Percentiles rank a stretch among this genome's conserved stretches.
phyloP scores from a whole-genome alignment of 1,140 invertebrate species.

The Hetaerina americana region DNA sequence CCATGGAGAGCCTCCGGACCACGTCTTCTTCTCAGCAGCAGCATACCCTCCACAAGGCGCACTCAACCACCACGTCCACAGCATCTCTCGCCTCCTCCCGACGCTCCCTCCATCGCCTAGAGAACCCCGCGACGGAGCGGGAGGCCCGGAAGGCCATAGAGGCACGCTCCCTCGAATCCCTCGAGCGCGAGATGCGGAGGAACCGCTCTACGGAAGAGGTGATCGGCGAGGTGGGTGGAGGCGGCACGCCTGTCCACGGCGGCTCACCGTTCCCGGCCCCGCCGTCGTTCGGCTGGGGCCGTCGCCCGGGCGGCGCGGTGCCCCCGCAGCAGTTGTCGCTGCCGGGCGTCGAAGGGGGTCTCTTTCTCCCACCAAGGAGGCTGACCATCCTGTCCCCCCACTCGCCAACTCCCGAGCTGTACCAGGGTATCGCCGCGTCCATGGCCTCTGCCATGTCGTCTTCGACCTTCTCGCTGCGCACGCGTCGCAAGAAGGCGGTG shows the following conservation, averaged over 20 bases:
- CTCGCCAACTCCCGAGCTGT: slow-evolving; percentile 38
- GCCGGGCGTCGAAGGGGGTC: slow-evolving; percentile 20
- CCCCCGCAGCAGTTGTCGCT: slow-evolving; percentile 52
- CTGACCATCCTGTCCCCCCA: slow-evolving; percentile 62
- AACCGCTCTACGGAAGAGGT: neutral
- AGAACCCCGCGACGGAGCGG: slow-evolving; percentile 42
- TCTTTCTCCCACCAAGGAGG: slow-evolving; percentile 18
- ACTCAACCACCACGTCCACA: slow-evolving; percentile 13
- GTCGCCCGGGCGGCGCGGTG: slow-evolving; percentile 28
- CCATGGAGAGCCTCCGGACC: slow-evolving; percentile 47
- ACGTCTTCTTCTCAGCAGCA: slow-evolving; percentile 29
- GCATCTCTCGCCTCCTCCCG: slow-evolving; percentile 25
- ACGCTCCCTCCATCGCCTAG: neutral
- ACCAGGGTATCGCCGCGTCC: slow-evolving; percentile 29
- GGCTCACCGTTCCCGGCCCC: neutral
- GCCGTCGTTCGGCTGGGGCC: neutral
- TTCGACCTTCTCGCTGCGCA: slow-evolving; percentile 37
- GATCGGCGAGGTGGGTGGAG: too few species aligned
- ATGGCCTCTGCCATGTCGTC: slow-evolving; percentile 18
- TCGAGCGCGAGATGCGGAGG: neutral
- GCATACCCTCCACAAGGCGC: slow-evolving; percentile 24
- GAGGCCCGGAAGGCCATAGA: slow-evolving; percentile 43
- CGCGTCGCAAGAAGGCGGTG: slow-evolving; percentile 52
- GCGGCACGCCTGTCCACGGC: too few species aligned
- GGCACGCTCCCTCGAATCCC: slow-evolving; percentile 36